Evolutionary conservation across 2,888 invertebrate genomes (phyloP).

Genomic region (Brassicogethes aeneus): DNA sequence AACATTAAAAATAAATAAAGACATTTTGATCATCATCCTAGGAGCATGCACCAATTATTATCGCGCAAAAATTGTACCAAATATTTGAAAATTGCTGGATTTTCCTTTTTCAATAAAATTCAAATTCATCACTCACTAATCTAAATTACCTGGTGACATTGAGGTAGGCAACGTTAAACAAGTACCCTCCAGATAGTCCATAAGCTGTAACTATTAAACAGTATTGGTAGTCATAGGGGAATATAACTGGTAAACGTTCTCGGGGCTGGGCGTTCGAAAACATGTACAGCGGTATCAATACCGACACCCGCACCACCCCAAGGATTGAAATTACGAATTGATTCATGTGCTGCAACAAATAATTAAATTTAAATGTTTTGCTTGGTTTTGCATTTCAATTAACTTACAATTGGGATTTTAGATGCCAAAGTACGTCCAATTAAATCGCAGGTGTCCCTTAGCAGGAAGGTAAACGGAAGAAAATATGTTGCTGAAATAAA

Average conservation of each 20-base stretch:
- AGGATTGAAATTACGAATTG: neutral
- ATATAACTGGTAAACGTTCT: constrained; percentile 7
- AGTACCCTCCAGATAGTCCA: neutral
- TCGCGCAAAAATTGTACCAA: no score
- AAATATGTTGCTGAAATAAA: neutral
- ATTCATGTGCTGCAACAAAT: neutral
- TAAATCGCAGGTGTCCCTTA: neutral
- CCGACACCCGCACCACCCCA: neutral
- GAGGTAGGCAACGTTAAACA: neutral
- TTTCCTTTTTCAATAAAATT: no score
- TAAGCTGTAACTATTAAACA: neutral
- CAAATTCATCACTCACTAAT: no score
- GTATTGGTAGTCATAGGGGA: constrained; percentile 11
- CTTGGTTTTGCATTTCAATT: neutral
- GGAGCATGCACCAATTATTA: no score
- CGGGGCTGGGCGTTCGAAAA: constrained; percentile 10
- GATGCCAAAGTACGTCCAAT: neutral
- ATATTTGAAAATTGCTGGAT: no score
- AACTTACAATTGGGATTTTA: neutral
- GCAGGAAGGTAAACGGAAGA: neutral
- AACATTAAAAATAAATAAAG: neutral
- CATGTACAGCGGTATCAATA: constrained; percentile 5
- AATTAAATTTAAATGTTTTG: neutral
- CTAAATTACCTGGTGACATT: constrained; percentile 1
- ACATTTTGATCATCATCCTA: no score